phyloP scores from a whole-genome alignment of 2,797 vertebrate genomes.

The Chelon labrosus region DNA sequence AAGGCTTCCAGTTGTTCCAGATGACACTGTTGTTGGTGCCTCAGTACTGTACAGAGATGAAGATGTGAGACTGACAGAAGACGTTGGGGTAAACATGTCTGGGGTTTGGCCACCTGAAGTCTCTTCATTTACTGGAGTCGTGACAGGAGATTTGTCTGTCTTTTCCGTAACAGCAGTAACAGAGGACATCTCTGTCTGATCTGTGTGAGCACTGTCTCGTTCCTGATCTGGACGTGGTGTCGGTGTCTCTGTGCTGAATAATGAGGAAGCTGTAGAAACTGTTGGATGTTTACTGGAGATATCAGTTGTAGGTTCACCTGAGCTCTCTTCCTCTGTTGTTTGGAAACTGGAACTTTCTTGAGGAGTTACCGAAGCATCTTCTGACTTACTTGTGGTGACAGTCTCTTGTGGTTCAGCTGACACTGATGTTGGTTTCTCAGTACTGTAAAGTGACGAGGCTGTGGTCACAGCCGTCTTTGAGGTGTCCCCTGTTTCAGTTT shows the following conservation, averaged over 20 bases:
- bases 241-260: slow-evolving; percentile 37
- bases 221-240: not conserved
- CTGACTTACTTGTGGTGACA: not conserved
- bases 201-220: not conserved
- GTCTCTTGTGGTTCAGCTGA: not conserved
- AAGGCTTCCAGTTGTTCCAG: not conserved
- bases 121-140: slow-evolving; percentile 5
- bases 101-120: slow-evolving; percentile 39
- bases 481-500: not conserved
- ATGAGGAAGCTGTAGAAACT: slow-evolving; percentile 5
- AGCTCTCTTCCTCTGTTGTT: not conserved
- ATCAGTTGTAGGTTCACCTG: not conserved
- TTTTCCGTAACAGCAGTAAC: too few relatives aligned
- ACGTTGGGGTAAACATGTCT: not conserved
- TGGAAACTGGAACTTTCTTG: not conserved
- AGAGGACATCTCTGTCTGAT: not conserved
- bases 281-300: not conserved
- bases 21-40: not conserved
- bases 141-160: accelerated
- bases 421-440: not conserved
- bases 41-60: not conserved
- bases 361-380: not conserved
- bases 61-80: not conserved
- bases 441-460: slow-evolving; percentile 2
- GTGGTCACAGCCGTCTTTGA: not conserved